A percentile compares a stretch with the other conserved stretches of the same genome.
Conservation (phyloP, 2,888 invertebrate genomes). For the Meandrusa payeni region DNA sequence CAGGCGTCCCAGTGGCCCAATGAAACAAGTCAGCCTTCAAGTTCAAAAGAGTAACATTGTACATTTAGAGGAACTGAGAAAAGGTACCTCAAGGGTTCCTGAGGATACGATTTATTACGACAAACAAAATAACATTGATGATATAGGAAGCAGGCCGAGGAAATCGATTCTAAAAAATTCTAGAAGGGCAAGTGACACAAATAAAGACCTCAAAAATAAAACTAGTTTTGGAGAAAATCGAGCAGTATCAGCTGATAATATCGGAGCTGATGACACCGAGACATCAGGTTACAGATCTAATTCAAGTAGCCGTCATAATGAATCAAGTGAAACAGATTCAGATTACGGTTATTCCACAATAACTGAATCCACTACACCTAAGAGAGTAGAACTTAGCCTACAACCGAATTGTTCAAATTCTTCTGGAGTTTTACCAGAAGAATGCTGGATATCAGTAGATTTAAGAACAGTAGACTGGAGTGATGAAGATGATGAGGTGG, state of each 20-base stretch:
- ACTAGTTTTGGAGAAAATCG: slow-evolving; percentile 28
- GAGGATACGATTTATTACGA: slow-evolving; percentile 32
- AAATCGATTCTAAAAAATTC: slow-evolving; percentile 65
- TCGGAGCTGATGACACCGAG: slow-evolving; percentile 63
- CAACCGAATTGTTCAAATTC: slow-evolving; percentile 55
- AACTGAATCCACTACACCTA: slow-evolving; percentile 80
- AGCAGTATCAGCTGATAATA: slow-evolving; percentile 38
- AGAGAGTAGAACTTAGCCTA: slow-evolving; percentile 69
- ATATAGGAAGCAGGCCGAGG: slow-evolving; percentile 41
- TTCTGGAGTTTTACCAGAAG: slow-evolving; percentile 73
- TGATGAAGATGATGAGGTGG: slow-evolving; percentile 64
- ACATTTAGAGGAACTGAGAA: slow-evolving; percentile 43
- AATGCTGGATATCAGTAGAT: slow-evolving; percentile 71
- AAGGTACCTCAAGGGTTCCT: slow-evolving; percentile 33
- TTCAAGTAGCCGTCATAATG: slow-evolving; percentile 63
- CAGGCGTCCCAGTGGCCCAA: slow-evolving; percentile 55
- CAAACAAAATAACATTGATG: slow-evolving; percentile 37
- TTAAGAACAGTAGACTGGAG: slow-evolving; percentile 62
- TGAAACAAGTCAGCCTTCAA: slow-evolving; percentile 47
- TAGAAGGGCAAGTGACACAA: slow-evolving; percentile 45
- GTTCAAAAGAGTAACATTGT: slow-evolving; percentile 46
- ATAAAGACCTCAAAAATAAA: slow-evolving; percentile 39
- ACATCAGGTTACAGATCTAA: slow-evolving; percentile 80
- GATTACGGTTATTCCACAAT: slow-evolving; percentile 84
- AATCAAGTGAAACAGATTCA: slow-evolving; percentile 77